Base-by-base conservation (phyloP, 2,113 vertebrate species). In the Carassius carassius region DNA sequence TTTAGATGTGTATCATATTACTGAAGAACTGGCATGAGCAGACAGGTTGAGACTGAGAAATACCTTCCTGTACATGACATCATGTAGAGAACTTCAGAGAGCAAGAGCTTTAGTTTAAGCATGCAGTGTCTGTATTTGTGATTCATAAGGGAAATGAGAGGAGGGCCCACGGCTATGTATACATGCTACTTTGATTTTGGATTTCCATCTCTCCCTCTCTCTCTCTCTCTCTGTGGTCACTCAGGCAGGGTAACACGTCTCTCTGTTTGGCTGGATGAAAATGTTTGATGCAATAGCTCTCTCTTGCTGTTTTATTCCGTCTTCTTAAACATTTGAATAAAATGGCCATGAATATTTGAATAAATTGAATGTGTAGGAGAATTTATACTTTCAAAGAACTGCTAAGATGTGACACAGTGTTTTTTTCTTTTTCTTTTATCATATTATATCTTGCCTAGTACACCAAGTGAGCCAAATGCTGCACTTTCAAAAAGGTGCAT, bases 1-100 rank as follows among this genome's bases (percentile, higher is more conserved):
- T 93, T 94, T 94, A 88, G 92, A 92, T 91, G 91, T 89, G 75
- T 90, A 90, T 95, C 91, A 85, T 89, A 91, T 95, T 94, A 93
- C 94, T 80, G 89, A 91, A 90, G 92, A 90, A 91, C 81, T 90
- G 92, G 92, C 92, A 91, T 92, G 90, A 94, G 92, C 90, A 92
- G 92, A 92, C 93, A 93, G 93, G 93, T 93, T 92, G 92, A 90
- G 93, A 92, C 92, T 94, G 92, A 91, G 91, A 91, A 93, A 94
- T 92, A 94, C 91, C 92, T 92, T 90, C 91, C 92, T 89, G 89
- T 90, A 83, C 86, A 93, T 94, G 93, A 94, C 93, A 93, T 95
- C 93, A 94, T 90, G 84, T 76, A 86, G 80, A 29, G 44, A 89
- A 86, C 80, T 85, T 73, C 56, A 86, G 44, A 78, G 73, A 51